Evolutionary conservation across 2,113 vertebrate genomes (phyloP), one percentile per base, ranked within the genome.

Genomic region (Pandion haliaetus): DNA sequence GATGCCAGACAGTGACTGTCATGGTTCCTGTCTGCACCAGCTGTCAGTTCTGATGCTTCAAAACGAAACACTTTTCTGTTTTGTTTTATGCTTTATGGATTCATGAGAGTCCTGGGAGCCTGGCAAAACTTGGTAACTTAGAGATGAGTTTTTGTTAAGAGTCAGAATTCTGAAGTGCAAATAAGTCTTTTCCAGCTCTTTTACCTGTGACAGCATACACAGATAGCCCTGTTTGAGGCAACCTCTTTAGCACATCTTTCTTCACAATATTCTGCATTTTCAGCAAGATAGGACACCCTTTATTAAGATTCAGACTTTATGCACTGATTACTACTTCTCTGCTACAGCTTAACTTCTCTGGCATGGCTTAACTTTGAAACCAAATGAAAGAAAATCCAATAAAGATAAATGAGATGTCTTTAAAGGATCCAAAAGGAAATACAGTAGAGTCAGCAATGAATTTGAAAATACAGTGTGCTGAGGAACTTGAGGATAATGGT

Each of bases 301-400:
- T 9, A 38, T 90, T 42, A 63, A 55, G 50, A 54, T 31, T 47
- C 63, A 88, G 59, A 36, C 36, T 63, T 93, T 49, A 47, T 65
- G 83, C 79, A 61, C 70, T 94, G 95, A 72, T 96, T 73, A 26
- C 21, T 93, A 40, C 62, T 59, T 49, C 91, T 91, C 66, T 95
- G 59, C 45, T 86, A 55, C 10, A 42, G 54, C 79, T 95, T 82
- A 93, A 90, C 79, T 92, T 71, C 86, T 80, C 83, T 72, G 88
- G 73, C 45, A 72, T 61, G 74, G 95, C 79, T 93, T 82, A 74
- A 52, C 82, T 95, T 86, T 65, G 82, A 95, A 95, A 19, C 42
- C 76, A 47, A 92, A 65, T 78, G 66, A 87, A 58, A 77, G 86
- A 82, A 94, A 93, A 86, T 92, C 91, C 92, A 95, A 54, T 92